phyloP scores from a whole-genome alignment of 2,888 invertebrate species.

The Agriopis leucophaearia region DNA sequence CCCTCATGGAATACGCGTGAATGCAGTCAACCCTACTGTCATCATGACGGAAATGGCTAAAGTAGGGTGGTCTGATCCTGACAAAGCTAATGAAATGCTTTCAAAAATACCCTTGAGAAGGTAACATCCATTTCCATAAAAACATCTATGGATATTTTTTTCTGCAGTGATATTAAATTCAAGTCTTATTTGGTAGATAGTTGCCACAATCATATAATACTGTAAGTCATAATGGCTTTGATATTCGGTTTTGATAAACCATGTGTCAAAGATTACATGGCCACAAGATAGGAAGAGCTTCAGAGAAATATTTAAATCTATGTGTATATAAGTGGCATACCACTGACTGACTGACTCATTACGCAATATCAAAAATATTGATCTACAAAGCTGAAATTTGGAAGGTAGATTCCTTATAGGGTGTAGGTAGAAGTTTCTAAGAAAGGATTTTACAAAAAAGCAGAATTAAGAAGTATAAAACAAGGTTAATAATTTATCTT shows the following conservation, averaged over 20 bases:
- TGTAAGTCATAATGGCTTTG: background rate
- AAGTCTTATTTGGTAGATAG: background rate
- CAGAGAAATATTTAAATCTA: background rate
- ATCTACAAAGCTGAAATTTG: too few species aligned
- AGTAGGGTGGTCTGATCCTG: constrained; percentile 94
- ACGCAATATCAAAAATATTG: too few species aligned
- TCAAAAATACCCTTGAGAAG: constrained; percentile 94
- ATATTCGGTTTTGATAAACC: constrained; percentile 16
- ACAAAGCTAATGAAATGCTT: constrained; percentile 90
- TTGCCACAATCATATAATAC: background rate
- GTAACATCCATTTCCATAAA: constrained; percentile 71
- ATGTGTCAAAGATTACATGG: constrained; percentile 20
- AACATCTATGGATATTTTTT: background rate
- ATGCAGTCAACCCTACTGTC: constrained; percentile 97
- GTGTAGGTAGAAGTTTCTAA: too few species aligned
- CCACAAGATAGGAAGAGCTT: constrained; percentile 11
- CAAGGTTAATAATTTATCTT: too few species aligned
- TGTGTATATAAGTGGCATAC: too few species aligned
- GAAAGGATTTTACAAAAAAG: too few species aligned
- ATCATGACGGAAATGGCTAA: constrained; percentile 96
- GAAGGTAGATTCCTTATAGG: too few species aligned
- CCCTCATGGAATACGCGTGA: constrained; percentile 94
- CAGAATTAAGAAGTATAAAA: too few species aligned
- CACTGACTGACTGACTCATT: too few species aligned
- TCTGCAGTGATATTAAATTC: background rate